Percentiles rank a stretch among this genome's conserved stretches.
These are phyloP conservation scores for Colius striatus DNA, from an alignment of 2,113 vertebrate genomes.

Conservation along the genomic window DNA sequence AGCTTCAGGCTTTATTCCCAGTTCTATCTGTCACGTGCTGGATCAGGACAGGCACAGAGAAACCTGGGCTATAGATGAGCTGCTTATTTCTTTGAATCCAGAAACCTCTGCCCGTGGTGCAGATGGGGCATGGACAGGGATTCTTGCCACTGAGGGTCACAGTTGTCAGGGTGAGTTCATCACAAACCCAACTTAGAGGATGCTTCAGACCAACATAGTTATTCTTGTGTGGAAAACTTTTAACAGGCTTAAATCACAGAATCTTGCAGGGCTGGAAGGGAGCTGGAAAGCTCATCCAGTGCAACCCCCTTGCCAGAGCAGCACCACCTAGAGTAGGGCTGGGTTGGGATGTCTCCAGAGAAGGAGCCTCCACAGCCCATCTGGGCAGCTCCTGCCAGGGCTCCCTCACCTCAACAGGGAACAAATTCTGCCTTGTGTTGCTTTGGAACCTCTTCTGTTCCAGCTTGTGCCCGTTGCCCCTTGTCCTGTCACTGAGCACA, in stretches of 20 bases:
- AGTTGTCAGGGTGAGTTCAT: background rate
- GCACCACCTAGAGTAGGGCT: too few species aligned
- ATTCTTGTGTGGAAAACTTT: background rate
- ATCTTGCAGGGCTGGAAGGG: too few species aligned
- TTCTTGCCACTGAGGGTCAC: background rate
- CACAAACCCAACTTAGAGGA: background rate
- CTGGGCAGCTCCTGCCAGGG: too few species aligned
- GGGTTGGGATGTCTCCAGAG: too few species aligned
- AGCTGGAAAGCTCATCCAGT: too few species aligned
- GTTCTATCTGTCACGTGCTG: background rate
- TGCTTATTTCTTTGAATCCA: background rate
- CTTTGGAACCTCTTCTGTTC: too few species aligned
- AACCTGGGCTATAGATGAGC: background rate
- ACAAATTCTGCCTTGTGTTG: too few species aligned
- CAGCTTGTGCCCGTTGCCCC: too few species aligned
- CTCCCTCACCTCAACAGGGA: too few species aligned
- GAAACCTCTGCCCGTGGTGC: accelerated
- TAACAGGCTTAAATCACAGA: background rate
- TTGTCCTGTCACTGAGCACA: too few species aligned
- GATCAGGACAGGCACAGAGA: background rate
- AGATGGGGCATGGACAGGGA: background rate
- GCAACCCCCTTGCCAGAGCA: too few species aligned
- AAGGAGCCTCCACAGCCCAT: too few species aligned
- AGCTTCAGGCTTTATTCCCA: background rate
- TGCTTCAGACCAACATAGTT: background rate